Evolutionary conservation across 2,888 invertebrate species (phyloP).

Genomic region (Platerodrilus igneus): DNA sequence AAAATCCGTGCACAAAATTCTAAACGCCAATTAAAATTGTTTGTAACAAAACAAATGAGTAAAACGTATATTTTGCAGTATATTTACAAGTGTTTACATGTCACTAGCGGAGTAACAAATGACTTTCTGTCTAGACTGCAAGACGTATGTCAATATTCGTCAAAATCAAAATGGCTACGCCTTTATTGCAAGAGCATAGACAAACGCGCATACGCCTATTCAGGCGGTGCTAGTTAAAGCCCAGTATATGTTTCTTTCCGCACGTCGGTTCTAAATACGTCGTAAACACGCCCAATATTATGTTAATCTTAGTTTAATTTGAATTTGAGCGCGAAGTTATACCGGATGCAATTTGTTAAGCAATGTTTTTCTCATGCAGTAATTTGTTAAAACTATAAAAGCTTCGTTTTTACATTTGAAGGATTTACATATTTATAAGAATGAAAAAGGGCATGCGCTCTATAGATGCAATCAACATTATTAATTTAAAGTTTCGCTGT

Average conservation of each 20-base stretch:
- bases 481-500: too few relatives aligned
- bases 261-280: conserved; percentile 27
- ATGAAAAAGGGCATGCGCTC: too few relatives aligned
- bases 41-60: conserved; percentile 40
- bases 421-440: too few relatives aligned
- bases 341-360: too few relatives aligned
- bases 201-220: conserved; percentile 18
- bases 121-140: conserved; percentile 51
- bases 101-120: conserved; percentile 50
- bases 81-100: conserved; percentile 47
- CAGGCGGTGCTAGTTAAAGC: conserved; percentile 9
- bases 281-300: conserved; percentile 42
- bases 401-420: too few relatives aligned
- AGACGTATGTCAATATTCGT: conserved; percentile 68
- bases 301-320: conserved; percentile 24
- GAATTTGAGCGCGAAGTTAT: conserved; percentile 20
- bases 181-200: conserved; percentile 44
- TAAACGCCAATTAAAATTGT: conserved; percentile 18
- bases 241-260: conserved; percentile 15
- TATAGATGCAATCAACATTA: too few relatives aligned
- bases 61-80: conserved; percentile 22
- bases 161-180: conserved; percentile 70
- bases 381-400: too few relatives aligned
- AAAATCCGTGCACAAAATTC: conserved; percentile 8
- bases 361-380: too few relatives aligned